Evolutionary conservation across 2,113 vertebrate genomes (phyloP).

Genomic region (Pachycephala philippinensis): DNA sequence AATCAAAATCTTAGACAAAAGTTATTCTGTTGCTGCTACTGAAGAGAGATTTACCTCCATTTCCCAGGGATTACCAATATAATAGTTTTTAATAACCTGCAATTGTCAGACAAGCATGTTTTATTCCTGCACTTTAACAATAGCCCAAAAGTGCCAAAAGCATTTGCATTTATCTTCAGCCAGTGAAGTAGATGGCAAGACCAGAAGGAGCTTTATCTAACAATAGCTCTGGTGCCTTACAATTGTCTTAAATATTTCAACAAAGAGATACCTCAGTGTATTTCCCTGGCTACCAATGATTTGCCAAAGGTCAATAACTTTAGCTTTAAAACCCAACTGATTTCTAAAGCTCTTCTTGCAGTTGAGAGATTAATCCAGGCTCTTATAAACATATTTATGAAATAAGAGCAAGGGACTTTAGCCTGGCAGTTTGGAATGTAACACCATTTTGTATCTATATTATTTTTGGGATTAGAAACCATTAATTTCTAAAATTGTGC

Average conservation of each 20-base stretch:
- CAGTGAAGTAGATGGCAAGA: conserved; percentile 25
- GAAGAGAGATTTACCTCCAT: conserved; percentile 25
- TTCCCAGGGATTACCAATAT: conserved; percentile 36
- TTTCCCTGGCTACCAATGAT: conserved; percentile 5
- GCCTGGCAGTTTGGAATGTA: conserved; percentile 34
- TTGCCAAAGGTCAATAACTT: conserved; percentile 18
- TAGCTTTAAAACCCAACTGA: neutral
- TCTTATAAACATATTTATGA: conserved; percentile 61
- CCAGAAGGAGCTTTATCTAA: conserved; percentile 37
- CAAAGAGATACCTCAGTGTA: neutral
- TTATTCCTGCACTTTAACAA: conserved; percentile 33
- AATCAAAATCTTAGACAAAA: conserved; percentile 40
- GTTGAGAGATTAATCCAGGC: neutral
- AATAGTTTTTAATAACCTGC: conserved; percentile 50
- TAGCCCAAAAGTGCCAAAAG: conserved; percentile 21
- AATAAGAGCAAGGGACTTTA: conserved; percentile 26
- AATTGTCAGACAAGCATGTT: conserved; percentile 36
- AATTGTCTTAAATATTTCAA: conserved; percentile 57
- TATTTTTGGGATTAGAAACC: conserved; percentile 67
- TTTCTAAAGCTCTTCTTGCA: neutral
- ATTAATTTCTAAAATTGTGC: conserved; percentile 72
- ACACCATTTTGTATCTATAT: conserved; percentile 40
- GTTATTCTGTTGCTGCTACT: neutral
- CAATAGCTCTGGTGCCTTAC: neutral
- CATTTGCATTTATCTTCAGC: conserved; percentile 48